Percentiles rank a stretch among this genome's conserved stretches.
phyloP scores from a whole-genome alignment of 2,113 vertebrate genomes.

The Trematocara nigrifrons region DNA sequence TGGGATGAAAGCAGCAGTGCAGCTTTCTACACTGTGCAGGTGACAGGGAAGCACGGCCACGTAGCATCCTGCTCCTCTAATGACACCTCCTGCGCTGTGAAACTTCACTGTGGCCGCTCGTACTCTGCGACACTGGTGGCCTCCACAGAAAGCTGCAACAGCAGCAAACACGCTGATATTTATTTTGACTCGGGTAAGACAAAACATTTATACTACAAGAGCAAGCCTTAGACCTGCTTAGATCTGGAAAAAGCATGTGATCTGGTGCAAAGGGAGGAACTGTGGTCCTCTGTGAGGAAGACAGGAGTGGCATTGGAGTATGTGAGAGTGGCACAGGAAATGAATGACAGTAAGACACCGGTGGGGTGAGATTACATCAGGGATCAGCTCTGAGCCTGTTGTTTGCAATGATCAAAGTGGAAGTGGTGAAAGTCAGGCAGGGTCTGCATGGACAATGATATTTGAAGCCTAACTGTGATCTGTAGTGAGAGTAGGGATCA shows the following conservation, averaged over 20 bases:
- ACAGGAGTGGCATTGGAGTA: not conserved
- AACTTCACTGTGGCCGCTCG: conserved; percentile 44
- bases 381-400: not conserved
- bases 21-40: conserved; percentile 41
- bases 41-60: conserved; percentile 45
- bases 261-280: not conserved
- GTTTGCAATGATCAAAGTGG: not conserved
- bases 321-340: not conserved
- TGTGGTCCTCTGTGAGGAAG: not conserved
- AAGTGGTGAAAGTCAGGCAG: not conserved
- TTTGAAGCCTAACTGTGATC: not conserved
- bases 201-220: not conserved
- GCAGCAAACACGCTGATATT: conserved; percentile 27
- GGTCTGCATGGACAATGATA: not conserved
- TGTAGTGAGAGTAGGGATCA: not conserved
- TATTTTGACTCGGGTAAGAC: conserved; percentile 53
- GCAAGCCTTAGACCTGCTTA: not conserved
- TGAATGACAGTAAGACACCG: rapidly evolving
- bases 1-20: conserved; percentile 42
- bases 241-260: not conserved
- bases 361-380: not conserved
- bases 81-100: conserved; percentile 39
- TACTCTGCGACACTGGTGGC: conserved; percentile 63
- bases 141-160: conserved; percentile 58
- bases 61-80: conserved; percentile 48